Percentiles rank a stretch among this genome's conserved stretches.
These are phyloP conservation scores for Drosophila nigricruria DNA, from an alignment of 2,888 invertebrate genomes.

Conservation along the genomic window DNA sequence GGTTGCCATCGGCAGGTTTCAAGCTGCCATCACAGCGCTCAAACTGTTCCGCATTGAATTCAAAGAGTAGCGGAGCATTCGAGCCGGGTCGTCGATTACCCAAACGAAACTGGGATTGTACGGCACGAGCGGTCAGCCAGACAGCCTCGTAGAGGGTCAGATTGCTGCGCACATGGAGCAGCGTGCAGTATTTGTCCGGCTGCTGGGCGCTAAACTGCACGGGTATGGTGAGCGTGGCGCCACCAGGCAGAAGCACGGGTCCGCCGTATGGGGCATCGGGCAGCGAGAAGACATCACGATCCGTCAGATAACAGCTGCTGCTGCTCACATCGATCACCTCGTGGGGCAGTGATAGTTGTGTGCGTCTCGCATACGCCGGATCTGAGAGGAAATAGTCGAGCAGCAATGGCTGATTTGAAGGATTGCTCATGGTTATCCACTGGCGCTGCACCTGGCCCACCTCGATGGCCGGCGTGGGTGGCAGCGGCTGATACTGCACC, in stretches of 20 bases:
- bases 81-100: slow-evolving; percentile 94
- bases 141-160: slow-evolving; percentile 95
- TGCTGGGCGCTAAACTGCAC: slow-evolving; percentile 80
- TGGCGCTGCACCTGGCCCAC: slow-evolving; percentile 80
- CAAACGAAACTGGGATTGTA: slow-evolving; percentile 94
- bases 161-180: slow-evolving; percentile 91
- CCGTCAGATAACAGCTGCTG: slow-evolving; percentile 82
- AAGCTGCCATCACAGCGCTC: slow-evolving; percentile 85
- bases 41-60: slow-evolving; percentile 88
- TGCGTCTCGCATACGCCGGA: slow-evolving; percentile 78
- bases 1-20: neutral
- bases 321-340: slow-evolving; percentile 84
- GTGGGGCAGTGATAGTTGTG: slow-evolving; percentile 81
- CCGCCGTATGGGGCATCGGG: slow-evolving; percentile 51
- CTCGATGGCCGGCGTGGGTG: slow-evolving; percentile 81
- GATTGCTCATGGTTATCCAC: slow-evolving; percentile 83
- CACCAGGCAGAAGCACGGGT: slow-evolving; percentile 75
- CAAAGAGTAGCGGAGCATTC: slow-evolving; percentile 91
- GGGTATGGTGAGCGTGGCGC: slow-evolving; percentile 74
- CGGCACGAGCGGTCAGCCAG: slow-evolving; percentile 93
- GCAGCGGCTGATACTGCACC: slow-evolving; percentile 76
- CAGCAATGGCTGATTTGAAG: slow-evolving; percentile 80
- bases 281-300: slow-evolving; percentile 82
- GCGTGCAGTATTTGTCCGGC: slow-evolving; percentile 83
- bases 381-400: slow-evolving; percentile 83